These are phyloP conservation scores for Polypedilum pembai DNA, from an alignment of 1,140 invertebrate species.

Conservation along the genomic window DNA sequence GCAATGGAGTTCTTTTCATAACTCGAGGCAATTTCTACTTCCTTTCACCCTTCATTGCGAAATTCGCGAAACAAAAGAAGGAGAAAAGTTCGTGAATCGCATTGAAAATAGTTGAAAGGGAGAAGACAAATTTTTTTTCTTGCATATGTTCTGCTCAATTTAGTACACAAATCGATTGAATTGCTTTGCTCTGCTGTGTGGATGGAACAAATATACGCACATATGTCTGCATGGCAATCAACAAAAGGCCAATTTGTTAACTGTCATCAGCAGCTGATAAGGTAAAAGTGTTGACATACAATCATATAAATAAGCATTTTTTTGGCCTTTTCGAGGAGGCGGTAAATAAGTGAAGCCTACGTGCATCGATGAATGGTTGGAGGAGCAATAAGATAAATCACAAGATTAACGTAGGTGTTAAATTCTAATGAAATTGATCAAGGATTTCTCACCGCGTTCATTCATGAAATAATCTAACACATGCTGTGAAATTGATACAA, in stretches of 20 bases:
- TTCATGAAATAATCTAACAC: not conserved
- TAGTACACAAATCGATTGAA: too few relatives aligned
- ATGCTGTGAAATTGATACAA: conserved; percentile 11
- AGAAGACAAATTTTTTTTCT: not conserved
- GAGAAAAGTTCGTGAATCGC: not conserved
- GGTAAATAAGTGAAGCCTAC: too few relatives aligned
- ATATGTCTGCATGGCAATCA: not conserved
- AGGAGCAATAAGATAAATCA: too few relatives aligned
- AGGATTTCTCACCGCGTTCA: not conserved
- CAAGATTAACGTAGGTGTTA: too few relatives aligned
- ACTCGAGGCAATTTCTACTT: not conserved
- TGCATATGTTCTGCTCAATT: not conserved
- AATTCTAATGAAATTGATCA: not conserved
- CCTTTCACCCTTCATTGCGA: not conserved
- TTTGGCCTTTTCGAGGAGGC: too few relatives aligned
- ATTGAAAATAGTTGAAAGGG: not conserved
- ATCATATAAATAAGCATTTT: not conserved
- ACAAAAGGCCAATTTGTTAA: not conserved
- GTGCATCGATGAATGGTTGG: too few relatives aligned
- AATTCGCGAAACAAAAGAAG: not conserved
- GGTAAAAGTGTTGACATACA: not conserved
- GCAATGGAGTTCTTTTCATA: not conserved
- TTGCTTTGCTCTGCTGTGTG: too few relatives aligned
- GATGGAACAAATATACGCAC: not conserved
- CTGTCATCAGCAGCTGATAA: conserved; percentile 20